Base-by-base conservation (phyloP, 2,797 vertebrate species). In the Brachymystax lenok region DNA sequence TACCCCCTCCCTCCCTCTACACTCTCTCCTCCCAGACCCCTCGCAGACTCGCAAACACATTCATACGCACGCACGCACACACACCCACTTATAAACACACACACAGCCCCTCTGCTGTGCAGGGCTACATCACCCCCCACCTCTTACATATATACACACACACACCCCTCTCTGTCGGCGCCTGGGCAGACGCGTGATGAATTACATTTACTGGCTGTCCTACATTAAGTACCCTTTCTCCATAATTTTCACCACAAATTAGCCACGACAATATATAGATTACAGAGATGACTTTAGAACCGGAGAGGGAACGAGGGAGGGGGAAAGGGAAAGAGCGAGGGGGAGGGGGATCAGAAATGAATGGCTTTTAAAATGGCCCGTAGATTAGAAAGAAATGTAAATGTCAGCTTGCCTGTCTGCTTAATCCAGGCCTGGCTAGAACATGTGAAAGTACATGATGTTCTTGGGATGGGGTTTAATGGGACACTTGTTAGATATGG, bases 181-280 rank as follows among this genome's bases (percentile, higher is more conserved):
- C 12, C 40, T 93, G 59, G 24, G 61, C 69, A 46, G n/a, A 19
- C 19, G 93, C 89, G 93, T 96, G 96, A 96, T 96, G 95, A 95
- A 96, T 96, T 94, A 94, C 94, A 94, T 94, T 93, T 92, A 93
- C 94, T 91, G 91, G 93, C 94, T 95, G 95, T 94, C 95, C 95
- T 95, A 95, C 93, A 96, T 96, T 94, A 95, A 95, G 91, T 93
- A 92, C 92, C 92, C 92, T 95, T 94, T 95, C 59, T 93, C 93
- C 92, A 92, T 94, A 92, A 90, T 93, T 95, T 80, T 93, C 94
- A 94, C 94, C 92, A 91, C 94, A 94, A 95, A 96, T 96, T 95
- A 95, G 94, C 92, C 88, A 86, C 91, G 94, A 91, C 94, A 92
- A 92, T 93, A 90, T 89, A 89, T 92, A 89, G 91, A 94, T 94